Conservation (phyloP, 2,113 vertebrate genomes). For the Pimephales promelas region DNA sequence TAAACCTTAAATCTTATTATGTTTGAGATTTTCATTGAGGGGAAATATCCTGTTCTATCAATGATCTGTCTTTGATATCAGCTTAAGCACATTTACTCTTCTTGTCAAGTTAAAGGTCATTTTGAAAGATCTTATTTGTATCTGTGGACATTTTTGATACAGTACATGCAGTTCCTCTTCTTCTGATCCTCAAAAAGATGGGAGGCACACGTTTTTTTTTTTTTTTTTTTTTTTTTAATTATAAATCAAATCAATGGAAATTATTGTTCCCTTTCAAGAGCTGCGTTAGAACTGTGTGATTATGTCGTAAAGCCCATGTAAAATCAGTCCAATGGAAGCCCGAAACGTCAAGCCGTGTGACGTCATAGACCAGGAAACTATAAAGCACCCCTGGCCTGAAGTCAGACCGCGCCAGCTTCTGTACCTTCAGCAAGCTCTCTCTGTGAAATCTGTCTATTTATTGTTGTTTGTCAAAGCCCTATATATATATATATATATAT, state of each 20-base stretch:
- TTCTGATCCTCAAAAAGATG: background rate
- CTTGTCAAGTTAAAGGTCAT: slow-evolving; percentile 25
- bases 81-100: background rate
- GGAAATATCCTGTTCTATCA: background rate
- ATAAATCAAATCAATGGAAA: background rate
- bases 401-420: too few relatives aligned
- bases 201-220: background rate
- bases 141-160: background rate
- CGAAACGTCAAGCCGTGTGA: too few relatives aligned
- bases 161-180: background rate
- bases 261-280: too few relatives aligned
- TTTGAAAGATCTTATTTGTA: slow-evolving; percentile 1
- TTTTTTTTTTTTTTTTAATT: background rate
- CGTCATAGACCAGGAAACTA: too few relatives aligned
- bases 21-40: background rate
- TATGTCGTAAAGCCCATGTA: too few relatives aligned
- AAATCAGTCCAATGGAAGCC: too few relatives aligned
- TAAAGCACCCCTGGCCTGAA: too few relatives aligned
- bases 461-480: too few relatives aligned
- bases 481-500: too few relatives aligned
- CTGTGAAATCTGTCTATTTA: too few relatives aligned
- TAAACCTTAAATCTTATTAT: background rate
- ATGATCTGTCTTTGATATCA: slow-evolving; percentile 11
- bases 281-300: too few relatives aligned
- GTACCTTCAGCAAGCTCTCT: too few relatives aligned